Evolutionary conservation across 2,888 invertebrate species (phyloP).

Genomic region (Rhagonycha fulva): DNA sequence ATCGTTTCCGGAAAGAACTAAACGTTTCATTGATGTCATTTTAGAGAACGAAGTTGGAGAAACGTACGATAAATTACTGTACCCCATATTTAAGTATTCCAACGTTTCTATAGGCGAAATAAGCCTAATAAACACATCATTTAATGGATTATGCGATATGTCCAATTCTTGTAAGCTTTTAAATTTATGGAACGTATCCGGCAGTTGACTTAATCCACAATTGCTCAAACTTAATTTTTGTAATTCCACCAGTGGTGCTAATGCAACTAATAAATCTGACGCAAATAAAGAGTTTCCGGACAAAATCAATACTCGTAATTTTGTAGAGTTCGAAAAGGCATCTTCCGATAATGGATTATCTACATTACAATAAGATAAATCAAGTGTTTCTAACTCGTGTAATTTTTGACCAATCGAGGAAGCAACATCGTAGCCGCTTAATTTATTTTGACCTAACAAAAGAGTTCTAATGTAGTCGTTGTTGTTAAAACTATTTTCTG

Average conservation of each 20-base stretch:
- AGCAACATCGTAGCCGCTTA: constrained; percentile 67
- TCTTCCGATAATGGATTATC: constrained; percentile 69
- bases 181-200: constrained; percentile 69
- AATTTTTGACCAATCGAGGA: constrained; percentile 67
- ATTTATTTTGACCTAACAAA: constrained; percentile 67
- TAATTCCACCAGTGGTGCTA: constrained; percentile 67
- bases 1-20: constrained; percentile 71
- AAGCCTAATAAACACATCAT: constrained; percentile 68
- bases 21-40: constrained; percentile 68
- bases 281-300: constrained; percentile 72
- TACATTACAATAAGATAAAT: constrained; percentile 71
- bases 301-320: constrained; percentile 65
- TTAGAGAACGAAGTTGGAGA: constrained; percentile 69
- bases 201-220: constrained; percentile 66
- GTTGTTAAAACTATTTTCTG: constrained; percentile 67
- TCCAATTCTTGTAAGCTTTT: constrained; percentile 69
- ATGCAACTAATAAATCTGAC: constrained; percentile 67
- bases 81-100: constrained; percentile 74
- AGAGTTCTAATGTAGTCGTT: constrained; percentile 67
- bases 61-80: constrained; percentile 68
- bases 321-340: constrained; percentile 70
- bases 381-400: constrained; percentile 66
- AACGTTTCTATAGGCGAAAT: constrained; percentile 68
- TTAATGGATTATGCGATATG: constrained; percentile 71
- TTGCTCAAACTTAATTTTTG: constrained; percentile 70